A percentile compares a stretch with the other conserved stretches of the same genome.
These are phyloP conservation scores for Gyrodactylus salaris DNA, from an alignment of 1,140 invertebrate species.

Conservation along the genomic window DNA sequence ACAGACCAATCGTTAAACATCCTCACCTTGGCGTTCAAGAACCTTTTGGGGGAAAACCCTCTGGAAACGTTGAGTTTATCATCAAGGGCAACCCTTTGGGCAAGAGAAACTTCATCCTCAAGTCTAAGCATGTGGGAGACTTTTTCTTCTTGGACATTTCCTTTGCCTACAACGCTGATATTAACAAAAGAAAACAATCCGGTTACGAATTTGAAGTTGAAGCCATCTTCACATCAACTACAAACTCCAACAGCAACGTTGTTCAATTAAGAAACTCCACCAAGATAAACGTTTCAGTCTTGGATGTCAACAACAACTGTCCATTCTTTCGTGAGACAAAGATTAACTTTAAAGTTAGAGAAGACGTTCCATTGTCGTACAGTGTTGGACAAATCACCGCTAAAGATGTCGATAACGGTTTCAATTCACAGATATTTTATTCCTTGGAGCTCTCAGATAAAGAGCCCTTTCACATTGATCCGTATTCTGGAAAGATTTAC, in stretches of 20 bases:
- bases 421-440: constrained; percentile 2
- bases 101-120: neutral
- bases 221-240: neutral
- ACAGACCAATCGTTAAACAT: neutral
- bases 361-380: neutral
- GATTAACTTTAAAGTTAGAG: neutral
- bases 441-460: neutral
- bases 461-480: neutral
- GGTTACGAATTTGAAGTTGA: neutral
- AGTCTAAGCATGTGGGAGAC: neutral
- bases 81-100: neutral
- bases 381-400: neutral
- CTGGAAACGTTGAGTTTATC: neutral
- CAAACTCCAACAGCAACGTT: neutral
- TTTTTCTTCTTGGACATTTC: neutral
- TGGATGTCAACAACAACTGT: constrained; percentile 1
- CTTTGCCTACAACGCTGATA: neutral
- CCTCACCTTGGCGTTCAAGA: neutral
- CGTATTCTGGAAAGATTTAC: neutral
- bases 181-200: neutral
- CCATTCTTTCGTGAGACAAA: neutral
- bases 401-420: neutral
- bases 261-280: neutral
- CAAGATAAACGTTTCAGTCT: neutral
- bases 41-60: neutral